These are phyloP conservation scores for Megaceryle maxima DNA, from an alignment of 2,113 vertebrate species.

Conservation along the genomic window DNA sequence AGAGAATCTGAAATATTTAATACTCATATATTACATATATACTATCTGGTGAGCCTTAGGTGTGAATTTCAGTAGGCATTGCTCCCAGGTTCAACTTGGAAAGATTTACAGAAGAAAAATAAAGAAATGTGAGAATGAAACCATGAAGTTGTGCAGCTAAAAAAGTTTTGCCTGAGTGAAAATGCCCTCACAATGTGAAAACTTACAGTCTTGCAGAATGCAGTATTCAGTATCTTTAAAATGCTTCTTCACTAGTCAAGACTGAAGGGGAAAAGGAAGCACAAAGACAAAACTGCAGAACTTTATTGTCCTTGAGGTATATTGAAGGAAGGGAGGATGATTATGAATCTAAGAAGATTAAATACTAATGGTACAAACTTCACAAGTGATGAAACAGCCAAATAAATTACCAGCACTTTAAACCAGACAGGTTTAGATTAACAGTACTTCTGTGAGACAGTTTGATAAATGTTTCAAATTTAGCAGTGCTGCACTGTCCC, in stretches of 20 bases:
- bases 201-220: neutral
- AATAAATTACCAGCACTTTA: constrained; percentile 61
- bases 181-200: neutral
- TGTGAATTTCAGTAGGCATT: neutral
- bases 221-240: neutral
- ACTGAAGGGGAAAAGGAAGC: neutral
- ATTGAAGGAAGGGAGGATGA: constrained; percentile 37
- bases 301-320: constrained; percentile 41
- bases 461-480: constrained; percentile 66
- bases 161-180: neutral
- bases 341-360: constrained; percentile 69
- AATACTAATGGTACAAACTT: constrained; percentile 67
- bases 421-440: constrained; percentile 68
- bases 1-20: neutral
- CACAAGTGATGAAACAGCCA: constrained; percentile 62
- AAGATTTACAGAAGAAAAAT: neutral
- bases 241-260: neutral
- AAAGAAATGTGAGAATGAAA: neutral
- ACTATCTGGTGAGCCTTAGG: neutral
- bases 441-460: constrained; percentile 52
- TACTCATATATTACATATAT: neutral
- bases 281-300: neutral
- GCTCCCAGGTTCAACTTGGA: neutral
- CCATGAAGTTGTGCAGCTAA: neutral
- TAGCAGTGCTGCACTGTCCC: neutral